Percentiles rank a stretch among this genome's conserved stretches.
phyloP scores from a whole-genome alignment of 2,888 invertebrate genomes.

The Caenorhabditis plicata region DNA sequence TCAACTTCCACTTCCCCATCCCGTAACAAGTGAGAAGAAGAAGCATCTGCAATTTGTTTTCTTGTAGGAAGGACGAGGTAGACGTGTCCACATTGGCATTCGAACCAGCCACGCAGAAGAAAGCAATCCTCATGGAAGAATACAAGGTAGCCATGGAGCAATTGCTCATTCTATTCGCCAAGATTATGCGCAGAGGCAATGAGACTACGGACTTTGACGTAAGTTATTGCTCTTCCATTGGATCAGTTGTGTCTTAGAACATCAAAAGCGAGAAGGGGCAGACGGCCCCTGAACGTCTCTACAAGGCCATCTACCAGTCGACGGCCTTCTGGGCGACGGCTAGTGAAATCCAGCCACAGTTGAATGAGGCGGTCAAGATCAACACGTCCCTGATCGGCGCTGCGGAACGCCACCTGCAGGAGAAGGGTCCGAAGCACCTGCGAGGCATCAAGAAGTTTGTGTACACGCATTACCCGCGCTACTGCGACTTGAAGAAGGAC shows the following conservation, averaged over 20 bases:
- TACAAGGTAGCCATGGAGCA: constrained; percentile 12
- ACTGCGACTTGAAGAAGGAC: constrained; percentile 15
- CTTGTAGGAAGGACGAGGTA: not conserved
- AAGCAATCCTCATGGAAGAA: not conserved
- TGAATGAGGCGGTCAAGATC: constrained; percentile 11
- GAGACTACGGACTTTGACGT: constrained; percentile 4
- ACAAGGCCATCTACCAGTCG: constrained; percentile 8
- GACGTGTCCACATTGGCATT: not conserved
- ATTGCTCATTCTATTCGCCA: not conserved
- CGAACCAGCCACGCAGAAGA: not conserved
- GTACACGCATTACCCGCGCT: constrained; percentile 6
- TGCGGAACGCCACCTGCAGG: constrained; percentile 13
- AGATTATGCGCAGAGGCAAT: constrained; percentile 21
- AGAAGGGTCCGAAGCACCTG: constrained; percentile 10
- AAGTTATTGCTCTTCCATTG: not conserved
- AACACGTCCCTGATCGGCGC: constrained; percentile 7
- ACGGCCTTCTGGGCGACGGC: constrained; percentile 16
- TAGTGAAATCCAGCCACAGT: constrained; percentile 13
- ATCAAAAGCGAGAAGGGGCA: constrained; percentile 11
- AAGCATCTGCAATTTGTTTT: no score
- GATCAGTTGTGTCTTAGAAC: not conserved
- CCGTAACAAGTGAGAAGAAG: no score
- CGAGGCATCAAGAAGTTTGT: constrained; percentile 10
- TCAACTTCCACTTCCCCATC: no score
- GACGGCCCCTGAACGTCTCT: constrained; percentile 11